phyloP scores from a whole-genome alignment of 2,113 vertebrate genomes.

The Pica pica region DNA sequence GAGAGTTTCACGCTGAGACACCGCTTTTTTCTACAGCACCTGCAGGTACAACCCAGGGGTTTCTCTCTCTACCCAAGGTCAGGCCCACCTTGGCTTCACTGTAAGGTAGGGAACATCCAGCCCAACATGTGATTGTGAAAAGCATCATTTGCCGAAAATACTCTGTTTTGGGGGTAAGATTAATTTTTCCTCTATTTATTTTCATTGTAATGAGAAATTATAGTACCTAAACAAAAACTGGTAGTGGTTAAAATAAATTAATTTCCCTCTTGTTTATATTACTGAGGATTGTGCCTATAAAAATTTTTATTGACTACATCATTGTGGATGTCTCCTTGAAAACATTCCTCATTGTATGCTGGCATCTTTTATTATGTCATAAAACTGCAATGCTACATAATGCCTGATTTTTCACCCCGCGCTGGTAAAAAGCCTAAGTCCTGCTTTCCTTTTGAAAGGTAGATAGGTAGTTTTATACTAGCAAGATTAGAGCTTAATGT shows the following conservation, averaged over 20 bases:
- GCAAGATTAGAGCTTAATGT: neutral
- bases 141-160: neutral
- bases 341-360: neutral
- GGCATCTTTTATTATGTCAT: slow-evolving; percentile 17
- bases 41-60: neutral
- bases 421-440: neutral
- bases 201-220: neutral
- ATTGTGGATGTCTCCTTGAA: slow-evolving; percentile 11
- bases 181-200: neutral
- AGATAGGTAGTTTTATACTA: neutral
- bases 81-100: neutral
- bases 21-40: neutral
- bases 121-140: neutral
- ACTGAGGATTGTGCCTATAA: neutral
- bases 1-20: neutral
- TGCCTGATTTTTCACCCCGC: neutral
- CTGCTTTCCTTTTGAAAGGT: neutral
- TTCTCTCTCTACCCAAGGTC: neutral
- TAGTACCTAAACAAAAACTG: neutral
- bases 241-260: neutral
- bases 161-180: neutral
- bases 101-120: neutral
- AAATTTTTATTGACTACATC: neutral
- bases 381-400: neutral
- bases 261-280: neutral